Conservation (phyloP, 2,113 vertebrate genomes). For the Xiphophorus couchianus region DNA sequence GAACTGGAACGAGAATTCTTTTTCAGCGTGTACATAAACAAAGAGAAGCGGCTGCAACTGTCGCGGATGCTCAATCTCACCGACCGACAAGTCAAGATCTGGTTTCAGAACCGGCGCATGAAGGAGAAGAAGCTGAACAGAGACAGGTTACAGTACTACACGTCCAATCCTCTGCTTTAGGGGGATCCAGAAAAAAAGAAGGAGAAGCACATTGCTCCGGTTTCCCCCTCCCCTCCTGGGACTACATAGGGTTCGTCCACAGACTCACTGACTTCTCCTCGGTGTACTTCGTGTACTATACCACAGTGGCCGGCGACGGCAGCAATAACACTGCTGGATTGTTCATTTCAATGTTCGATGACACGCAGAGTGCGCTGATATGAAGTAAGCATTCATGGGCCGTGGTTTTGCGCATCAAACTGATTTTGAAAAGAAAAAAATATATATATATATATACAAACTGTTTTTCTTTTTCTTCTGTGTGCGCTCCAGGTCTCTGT, state of each 20-base stretch:
- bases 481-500: conserved; percentile 32
- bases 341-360: conserved; percentile 80
- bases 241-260: conserved; percentile 49
- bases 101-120: conserved; percentile 99
- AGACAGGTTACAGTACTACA: conserved; percentile 97
- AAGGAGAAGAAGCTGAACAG: conserved; percentile 99
- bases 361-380: conserved; percentile 49
- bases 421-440: conserved; percentile 13
- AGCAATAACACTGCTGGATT: conserved; percentile 47
- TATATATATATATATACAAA: conserved; percentile 14
- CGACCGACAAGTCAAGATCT: conserved; percentile 98
- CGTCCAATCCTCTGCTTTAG: conserved; percentile 95
- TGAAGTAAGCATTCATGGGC: conserved; percentile 34
- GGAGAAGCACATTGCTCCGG: conserved; percentile 3
- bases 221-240: conserved; percentile 14
- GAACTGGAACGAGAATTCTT: conserved; percentile 98
- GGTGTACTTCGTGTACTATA: conserved; percentile 51
- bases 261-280: conserved; percentile 43
- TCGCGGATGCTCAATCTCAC: conserved; percentile 98
- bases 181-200: conserved; percentile 25
- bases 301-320: conserved; percentile 56
- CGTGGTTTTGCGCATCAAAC: conserved; percentile 29
- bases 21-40: conserved; percentile 99
- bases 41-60: conserved; percentile 96
- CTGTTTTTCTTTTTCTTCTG: background rate